A percentile compares a stretch with the other conserved stretches of the same genome.
These are phyloP conservation scores for Amphiura filiformis DNA, from an alignment of 35 echinoderm and acorn worm species.

Conservation along the genomic window DNA sequence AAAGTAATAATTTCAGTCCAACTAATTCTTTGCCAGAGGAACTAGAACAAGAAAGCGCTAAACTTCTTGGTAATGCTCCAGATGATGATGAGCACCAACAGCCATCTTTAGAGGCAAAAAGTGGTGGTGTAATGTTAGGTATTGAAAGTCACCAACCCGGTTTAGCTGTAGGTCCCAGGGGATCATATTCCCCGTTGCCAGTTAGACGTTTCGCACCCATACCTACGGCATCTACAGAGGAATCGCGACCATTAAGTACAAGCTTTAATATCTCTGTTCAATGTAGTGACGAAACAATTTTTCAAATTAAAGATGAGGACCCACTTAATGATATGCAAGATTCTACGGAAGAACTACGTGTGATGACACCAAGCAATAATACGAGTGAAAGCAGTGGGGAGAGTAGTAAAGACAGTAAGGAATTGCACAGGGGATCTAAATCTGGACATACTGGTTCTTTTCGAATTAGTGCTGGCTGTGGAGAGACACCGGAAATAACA, in stretches of 20 bases:
- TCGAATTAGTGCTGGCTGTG: background rate
- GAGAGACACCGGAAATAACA: background rate
- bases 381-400: background rate
- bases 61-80: background rate
- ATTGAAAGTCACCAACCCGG: background rate
- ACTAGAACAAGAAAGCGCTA: background rate
- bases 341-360: background rate
- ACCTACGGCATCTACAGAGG: background rate
- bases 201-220: background rate
- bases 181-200: background rate
- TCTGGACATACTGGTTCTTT: background rate
- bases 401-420: background rate
- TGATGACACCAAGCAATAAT: background rate
- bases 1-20: constrained; percentile 1
- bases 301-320: background rate
- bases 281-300: background rate
- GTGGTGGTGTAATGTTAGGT: too few species aligned
- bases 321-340: background rate
- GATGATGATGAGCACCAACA: background rate
- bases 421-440: background rate
- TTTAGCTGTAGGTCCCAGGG: background rate
- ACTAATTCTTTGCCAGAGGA: background rate
- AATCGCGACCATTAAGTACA: background rate
- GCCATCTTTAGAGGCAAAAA: background rate
- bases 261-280: background rate